Evolutionary conservation across 2,797 vertebrate genomes (phyloP).

Genomic region (Myotis myotis): DNA sequence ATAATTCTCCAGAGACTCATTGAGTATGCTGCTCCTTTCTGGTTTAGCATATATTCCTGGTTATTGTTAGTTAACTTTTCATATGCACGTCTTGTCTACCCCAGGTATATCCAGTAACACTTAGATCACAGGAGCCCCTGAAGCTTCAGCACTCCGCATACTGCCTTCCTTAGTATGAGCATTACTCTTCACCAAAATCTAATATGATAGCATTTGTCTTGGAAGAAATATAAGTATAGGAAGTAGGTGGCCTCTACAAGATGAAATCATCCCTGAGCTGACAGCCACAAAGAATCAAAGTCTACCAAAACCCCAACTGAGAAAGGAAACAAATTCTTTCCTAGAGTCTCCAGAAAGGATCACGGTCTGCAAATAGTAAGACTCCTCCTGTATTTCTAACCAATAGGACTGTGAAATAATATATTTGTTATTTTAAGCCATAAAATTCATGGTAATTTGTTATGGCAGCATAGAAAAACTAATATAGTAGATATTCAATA

Average conservation of each 20-base stretch:
- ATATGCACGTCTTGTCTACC: neutral
- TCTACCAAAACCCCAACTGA: neutral
- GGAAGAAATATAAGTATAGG: neutral
- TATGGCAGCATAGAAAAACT: neutral
- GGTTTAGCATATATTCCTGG: neutral
- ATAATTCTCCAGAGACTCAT: neutral
- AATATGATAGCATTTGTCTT: constrained; percentile 31
- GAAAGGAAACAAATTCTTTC: neutral
- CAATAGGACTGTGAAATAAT: neutral
- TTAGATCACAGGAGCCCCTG: neutral
- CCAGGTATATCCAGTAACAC: neutral
- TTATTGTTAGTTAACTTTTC: neutral
- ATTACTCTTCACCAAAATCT: constrained; percentile 43
- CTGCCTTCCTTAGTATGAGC: neutral
- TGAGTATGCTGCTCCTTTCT: neutral
- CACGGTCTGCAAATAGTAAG: neutral
- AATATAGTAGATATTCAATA: neutral
- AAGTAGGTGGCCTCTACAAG: neutral
- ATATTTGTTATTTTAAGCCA: constrained; percentile 1
- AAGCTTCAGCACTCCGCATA: constrained; percentile 34
- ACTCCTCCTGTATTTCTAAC: neutral
- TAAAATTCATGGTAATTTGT: neutral
- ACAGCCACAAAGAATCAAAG: neutral
- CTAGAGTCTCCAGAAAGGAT: neutral
- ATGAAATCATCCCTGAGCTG: neutral